Conservation (phyloP, 2,113 vertebrate species). For the Calypte anna region DNA sequence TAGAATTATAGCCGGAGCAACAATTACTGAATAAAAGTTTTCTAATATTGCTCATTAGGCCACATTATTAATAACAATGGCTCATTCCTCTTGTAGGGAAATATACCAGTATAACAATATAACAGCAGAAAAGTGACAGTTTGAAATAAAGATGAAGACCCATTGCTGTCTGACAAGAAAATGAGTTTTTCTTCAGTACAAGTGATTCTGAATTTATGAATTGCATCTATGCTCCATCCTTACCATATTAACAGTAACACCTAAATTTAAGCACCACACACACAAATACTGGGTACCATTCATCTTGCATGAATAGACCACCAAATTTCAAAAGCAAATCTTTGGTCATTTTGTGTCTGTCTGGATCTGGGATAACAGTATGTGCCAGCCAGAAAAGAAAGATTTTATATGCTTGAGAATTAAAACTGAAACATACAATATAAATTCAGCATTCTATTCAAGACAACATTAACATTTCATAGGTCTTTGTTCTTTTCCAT, state of each 20-base stretch:
- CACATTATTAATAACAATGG: neutral
- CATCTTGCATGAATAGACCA: neutral
- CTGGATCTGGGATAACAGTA: neutral
- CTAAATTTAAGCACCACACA: neutral
- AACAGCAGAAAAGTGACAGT: neutral
- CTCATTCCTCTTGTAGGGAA: neutral
- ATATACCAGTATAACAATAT: neutral
- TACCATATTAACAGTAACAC: neutral
- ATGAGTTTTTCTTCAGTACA: neutral
- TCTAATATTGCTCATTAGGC: neutral
- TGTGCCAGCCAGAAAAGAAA: neutral
- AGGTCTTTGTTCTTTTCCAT: constrained; percentile 20
- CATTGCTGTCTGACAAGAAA: neutral
- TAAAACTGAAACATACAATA: constrained; percentile 1
- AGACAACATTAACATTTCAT: constrained; percentile 53
- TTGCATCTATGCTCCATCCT: neutral
- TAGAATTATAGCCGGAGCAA: neutral
- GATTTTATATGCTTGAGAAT: constrained; percentile 23
- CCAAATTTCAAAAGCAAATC: neutral
- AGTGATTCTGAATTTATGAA: neutral
- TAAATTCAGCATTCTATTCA: constrained; percentile 5
- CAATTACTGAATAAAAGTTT: neutral
- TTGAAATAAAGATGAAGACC: neutral
- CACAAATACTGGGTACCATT: neutral
- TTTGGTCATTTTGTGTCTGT: neutral